A percentile compares a stretch with the other conserved stretches of the same genome.
Conservation (phyloP, 2,888 invertebrate species). For the Unio delphinus region DNA sequence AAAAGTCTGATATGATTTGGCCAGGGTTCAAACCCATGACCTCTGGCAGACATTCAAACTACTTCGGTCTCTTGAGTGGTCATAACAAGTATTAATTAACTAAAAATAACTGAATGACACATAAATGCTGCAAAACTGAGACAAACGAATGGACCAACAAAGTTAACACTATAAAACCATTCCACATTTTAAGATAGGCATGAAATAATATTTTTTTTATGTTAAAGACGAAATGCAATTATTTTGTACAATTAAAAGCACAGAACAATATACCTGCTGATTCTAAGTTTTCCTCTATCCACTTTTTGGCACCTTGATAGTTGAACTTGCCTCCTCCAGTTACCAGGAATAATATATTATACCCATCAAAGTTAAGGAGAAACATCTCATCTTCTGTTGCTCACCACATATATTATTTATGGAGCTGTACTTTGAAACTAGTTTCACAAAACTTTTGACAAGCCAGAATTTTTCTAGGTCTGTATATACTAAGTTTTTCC, state of each 20-base stretch:
- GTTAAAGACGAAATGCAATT: too few species aligned
- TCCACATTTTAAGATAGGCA: background rate
- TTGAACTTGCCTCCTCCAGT: slow-evolving; percentile 94
- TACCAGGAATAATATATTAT: slow-evolving; percentile 85
- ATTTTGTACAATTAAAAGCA: background rate
- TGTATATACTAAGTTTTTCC: too few species aligned
- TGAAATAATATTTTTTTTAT: background rate
- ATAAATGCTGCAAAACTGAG: too few species aligned
- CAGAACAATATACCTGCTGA: slow-evolving; percentile 79
- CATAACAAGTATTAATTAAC: too few species aligned
- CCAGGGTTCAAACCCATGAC: too few species aligned
- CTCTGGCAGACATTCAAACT: too few species aligned
- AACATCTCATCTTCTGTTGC: background rate
- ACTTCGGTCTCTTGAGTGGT: too few species aligned
- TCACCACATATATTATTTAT: background rate
- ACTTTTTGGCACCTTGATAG: slow-evolving; percentile 95
- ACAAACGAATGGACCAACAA: too few species aligned
- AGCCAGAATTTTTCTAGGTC: too few species aligned
- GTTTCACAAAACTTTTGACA: too few species aligned
- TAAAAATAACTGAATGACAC: too few species aligned
- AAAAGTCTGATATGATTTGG: too few species aligned
- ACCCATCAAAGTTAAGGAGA: slow-evolving; percentile 71
- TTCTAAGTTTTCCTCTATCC: slow-evolving; percentile 94
- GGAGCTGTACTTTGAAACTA: background rate
- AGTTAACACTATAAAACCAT: background rate